Evolutionary conservation across 2,797 vertebrate species (phyloP).

Genomic region (Lycodopsis pacificus): DNA sequence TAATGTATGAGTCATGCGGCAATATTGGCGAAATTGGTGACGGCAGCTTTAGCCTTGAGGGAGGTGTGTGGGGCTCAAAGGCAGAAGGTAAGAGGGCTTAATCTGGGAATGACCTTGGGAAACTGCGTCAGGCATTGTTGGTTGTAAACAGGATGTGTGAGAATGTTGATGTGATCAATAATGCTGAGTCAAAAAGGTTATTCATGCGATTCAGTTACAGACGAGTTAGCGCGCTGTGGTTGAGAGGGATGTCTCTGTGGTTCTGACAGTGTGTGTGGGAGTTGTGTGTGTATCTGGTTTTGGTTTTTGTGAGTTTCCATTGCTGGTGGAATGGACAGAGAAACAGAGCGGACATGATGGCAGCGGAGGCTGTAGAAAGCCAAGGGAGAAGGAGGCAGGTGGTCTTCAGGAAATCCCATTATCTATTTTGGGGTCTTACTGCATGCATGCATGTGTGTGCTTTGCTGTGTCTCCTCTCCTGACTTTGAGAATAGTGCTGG

Average conservation of each 20-base stretch:
- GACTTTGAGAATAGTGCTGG: conserved; percentile 36
- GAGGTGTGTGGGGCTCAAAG: conserved; percentile 38
- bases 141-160: conserved; percentile 17
- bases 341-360: conserved; percentile 21
- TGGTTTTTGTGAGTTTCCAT: conserved; percentile 41
- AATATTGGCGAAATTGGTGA: conserved; percentile 41
- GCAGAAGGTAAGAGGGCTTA: conserved; percentile 23
- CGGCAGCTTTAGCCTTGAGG: conserved; percentile 49
- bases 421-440: conserved; percentile 51
- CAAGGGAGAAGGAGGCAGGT: conserved; percentile 48
- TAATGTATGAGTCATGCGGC: conserved; percentile 65
- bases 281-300: conserved; percentile 44
- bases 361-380: conserved; percentile 40
- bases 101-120: conserved; percentile 51
- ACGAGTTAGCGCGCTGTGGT: conserved; percentile 1
- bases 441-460: background rate
- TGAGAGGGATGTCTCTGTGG: conserved; percentile 23
- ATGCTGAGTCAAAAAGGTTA: background rate
- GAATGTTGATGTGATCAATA: conserved; percentile 8
- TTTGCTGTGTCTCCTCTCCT: conserved; percentile 39
- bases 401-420: conserved; percentile 63
- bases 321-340: conserved; percentile 21
- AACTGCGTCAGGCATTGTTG: background rate
- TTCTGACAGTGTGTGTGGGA: conserved; percentile 33
- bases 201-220: background rate